These are phyloP conservation scores for Notarius quadriscutis DNA, from an alignment of 2,113 vertebrate genomes.

Conservation along the genomic window DNA sequence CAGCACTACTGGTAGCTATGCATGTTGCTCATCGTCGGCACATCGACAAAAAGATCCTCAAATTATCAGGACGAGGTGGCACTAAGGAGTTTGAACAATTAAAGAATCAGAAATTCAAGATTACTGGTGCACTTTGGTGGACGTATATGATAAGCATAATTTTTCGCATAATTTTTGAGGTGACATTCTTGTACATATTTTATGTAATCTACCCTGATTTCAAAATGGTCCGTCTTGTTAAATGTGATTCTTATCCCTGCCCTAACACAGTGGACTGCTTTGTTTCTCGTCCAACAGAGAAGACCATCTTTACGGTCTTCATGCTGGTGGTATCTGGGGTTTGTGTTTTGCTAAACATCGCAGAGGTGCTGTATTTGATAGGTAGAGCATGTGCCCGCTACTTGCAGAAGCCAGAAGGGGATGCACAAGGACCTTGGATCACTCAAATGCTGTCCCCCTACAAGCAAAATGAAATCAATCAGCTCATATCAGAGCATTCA, in stretches of 20 bases:
- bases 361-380: slow-evolving; percentile 87
- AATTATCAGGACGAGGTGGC: slow-evolving; percentile 77
- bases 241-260: slow-evolving; percentile 93
- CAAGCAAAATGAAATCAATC: slow-evolving; percentile 94
- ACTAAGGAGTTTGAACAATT: slow-evolving; percentile 87
- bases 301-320: slow-evolving; percentile 96
- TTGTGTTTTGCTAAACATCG: slow-evolving; percentile 92
- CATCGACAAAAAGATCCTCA: slow-evolving; percentile 88
- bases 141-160: slow-evolving; percentile 92
- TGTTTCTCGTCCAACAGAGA: slow-evolving; percentile 93
- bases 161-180: slow-evolving; percentile 90
- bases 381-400: slow-evolving; percentile 80
- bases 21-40: slow-evolving; percentile 95
- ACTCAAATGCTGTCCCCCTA: slow-evolving; percentile 86
- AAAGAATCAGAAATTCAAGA: slow-evolving; percentile 90
- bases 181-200: slow-evolving; percentile 94
- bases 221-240: slow-evolving; percentile 93
- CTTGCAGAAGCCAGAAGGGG: slow-evolving; percentile 68
- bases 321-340: slow-evolving; percentile 92
- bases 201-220: slow-evolving; percentile 94
- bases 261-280: slow-evolving; percentile 99
- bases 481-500: slow-evolving; percentile 74
- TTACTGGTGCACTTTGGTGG: slow-evolving; percentile 93
- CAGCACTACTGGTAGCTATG: slow-evolving; percentile 94
- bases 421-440: slow-evolving; percentile 80